Conservation (phyloP, 1,140 invertebrate species). For the Drosophila truncata region DNA sequence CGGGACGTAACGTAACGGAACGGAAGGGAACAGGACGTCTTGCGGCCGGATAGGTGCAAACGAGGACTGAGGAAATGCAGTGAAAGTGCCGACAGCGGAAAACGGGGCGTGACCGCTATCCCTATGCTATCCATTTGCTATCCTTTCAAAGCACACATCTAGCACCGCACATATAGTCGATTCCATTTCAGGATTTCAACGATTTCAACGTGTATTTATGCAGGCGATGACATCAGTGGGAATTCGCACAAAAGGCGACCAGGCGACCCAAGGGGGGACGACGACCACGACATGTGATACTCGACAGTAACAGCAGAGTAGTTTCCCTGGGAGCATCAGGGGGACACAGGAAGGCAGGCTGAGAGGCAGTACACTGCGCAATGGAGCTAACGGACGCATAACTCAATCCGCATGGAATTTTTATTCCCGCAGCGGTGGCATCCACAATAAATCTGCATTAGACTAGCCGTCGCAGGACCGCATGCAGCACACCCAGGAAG, state of each 20-base stretch:
- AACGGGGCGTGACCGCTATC: constrained; percentile 41
- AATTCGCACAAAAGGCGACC: constrained; percentile 39
- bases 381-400: constrained; percentile 81
- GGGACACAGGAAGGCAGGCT: not conserved
- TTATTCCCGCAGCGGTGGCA: constrained; percentile 82
- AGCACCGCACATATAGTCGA: not conserved
- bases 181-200: constrained; percentile 25
- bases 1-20: constrained; percentile 2
- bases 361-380: constrained; percentile 33
- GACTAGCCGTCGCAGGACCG: constrained; percentile 39
- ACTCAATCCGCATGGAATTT: constrained; percentile 83
- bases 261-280: not conserved
- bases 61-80: constrained; percentile 63
- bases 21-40: not conserved
- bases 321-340: constrained; percentile 1
- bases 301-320: constrained; percentile 2
- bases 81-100: constrained; percentile 69
- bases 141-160: constrained; percentile 9
- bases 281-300: constrained; percentile 37
- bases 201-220: constrained; percentile 32
- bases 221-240: constrained; percentile 70
- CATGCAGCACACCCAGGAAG: constrained; percentile 11
- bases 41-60: constrained; percentile 48
- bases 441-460: constrained; percentile 83
- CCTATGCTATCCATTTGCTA: constrained; percentile 20